Evolutionary conservation across 2,888 invertebrate genomes (phyloP), one percentile per base, ranked within the genome.

Genomic region (Rhamnusium bicolor): DNA sequence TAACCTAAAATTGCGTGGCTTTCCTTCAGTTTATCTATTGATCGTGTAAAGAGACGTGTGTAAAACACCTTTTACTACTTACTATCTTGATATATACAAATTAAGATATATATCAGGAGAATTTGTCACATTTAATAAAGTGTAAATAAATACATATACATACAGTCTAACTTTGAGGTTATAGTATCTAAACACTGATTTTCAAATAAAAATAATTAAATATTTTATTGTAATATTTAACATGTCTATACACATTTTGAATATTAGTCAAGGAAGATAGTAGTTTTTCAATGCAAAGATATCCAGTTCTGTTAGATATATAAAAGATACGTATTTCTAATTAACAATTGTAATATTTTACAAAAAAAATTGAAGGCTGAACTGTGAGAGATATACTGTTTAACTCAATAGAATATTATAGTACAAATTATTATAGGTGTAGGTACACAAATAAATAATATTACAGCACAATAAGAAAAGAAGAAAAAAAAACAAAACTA

Each of bases 71-170:
- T 10, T 6, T 49, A 49, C 21, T 46, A 49, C 62, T 47, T 49
- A 62, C 49, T 62, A 62, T 49, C 21, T 10, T 62, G 49, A 47
- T 62, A 62, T 47, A 24, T 47, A 24, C 19, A 14, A 21, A 62
- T 62, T 49, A 46, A 62, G 62, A 62, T 62, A 62, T 46, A 40
- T 40, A 40, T 47, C 8, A 7, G 14, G 8, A 6, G 60, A 47
- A 21, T 5, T 21, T 62, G 47, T 47, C 24, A 24, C 46, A 47
- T 62, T 46, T 62, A 62, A 24, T 19, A 46, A 62, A 47, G 18
- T 19, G 21, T 47, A 47, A 46, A 62, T 62, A 62, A 62, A 62
- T 18, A 62, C 16, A 62, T 7, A n/a, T 24, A 62, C n/a, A 21
- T 21, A 62, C n/a, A 61, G 12, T 21, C 12, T n/a, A 19, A 58